A percentile compares a stretch with the other conserved stretches of the same genome.
Conservation (phyloP, 1,140 invertebrate genomes). For the Drosophila sulfurigaster region DNA sequence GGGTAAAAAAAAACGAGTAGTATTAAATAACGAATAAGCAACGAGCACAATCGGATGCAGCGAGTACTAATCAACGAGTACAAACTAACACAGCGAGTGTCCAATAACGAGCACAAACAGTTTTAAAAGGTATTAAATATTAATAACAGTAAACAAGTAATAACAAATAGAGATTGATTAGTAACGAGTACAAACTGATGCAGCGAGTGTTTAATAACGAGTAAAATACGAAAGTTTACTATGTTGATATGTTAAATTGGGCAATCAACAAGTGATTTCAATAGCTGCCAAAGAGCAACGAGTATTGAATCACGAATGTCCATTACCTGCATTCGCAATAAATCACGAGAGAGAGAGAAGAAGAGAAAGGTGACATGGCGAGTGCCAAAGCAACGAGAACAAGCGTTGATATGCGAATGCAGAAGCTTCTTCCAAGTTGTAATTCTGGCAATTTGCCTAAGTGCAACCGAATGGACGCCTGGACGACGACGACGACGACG, state of each 20-base stretch:
- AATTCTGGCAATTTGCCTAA: conserved; percentile 76
- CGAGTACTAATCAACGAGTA: too few relatives aligned
- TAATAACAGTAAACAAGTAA: not conserved
- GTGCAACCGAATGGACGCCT: conserved; percentile 62
- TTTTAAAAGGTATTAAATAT: not conserved
- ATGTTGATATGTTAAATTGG: not conserved
- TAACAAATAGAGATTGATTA: not conserved
- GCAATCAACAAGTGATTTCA: not conserved
- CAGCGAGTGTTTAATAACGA: not conserved
- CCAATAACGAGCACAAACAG: too few relatives aligned
- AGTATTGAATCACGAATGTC: not conserved
- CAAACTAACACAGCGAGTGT: too few relatives aligned
- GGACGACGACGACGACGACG: conserved; percentile 17
- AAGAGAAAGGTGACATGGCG: not conserved
- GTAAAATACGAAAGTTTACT: not conserved
- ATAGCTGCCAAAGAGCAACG: not conserved
- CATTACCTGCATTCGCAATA: too few relatives aligned
- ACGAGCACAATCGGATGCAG: too few relatives aligned
- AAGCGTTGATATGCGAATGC: not conserved
- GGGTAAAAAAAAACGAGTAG: too few relatives aligned
- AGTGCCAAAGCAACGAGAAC: conserved; percentile 1
- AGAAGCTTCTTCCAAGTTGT: conserved; percentile 23
- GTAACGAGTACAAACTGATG: not conserved
- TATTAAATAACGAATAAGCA: too few relatives aligned
- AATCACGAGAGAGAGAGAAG: not conserved